These are phyloP conservation scores for Phyto melanocephala DNA, from an alignment of 2,888 invertebrate genomes.

Conservation along the genomic window DNA sequence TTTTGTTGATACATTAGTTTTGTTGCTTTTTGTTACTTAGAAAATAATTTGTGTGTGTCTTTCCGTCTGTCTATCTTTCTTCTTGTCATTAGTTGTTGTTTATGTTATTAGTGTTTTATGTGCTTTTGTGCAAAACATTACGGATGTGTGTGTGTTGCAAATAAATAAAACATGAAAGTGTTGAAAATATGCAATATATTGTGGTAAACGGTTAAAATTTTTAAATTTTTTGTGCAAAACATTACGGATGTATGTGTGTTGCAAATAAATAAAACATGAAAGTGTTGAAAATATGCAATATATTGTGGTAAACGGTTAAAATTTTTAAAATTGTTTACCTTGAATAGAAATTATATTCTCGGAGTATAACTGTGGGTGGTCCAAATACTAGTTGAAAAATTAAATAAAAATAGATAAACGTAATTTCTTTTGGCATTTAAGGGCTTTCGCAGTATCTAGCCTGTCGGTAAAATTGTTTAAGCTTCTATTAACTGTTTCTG, in stretches of 20 bases:
- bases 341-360: too few species aligned
- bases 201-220: too few species aligned
- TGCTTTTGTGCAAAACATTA: neutral
- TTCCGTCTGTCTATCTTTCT: neutral
- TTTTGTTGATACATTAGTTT: conserved; percentile 16
- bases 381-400: too few species aligned
- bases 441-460: too few species aligned
- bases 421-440: too few species aligned
- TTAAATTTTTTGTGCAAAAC: neutral
- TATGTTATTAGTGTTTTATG: neutral
- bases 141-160: neutral
- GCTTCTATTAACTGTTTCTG: too few species aligned
- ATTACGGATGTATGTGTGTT: neutral
- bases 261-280: neutral
- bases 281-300: neutral
- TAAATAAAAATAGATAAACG: too few species aligned
- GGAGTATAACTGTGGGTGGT: too few species aligned
- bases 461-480: too few species aligned
- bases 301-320: too few species aligned
- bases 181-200: neutral
- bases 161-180: neutral
- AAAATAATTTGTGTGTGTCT: neutral
- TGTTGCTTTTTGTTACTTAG: conserved; percentile 5
- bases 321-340: too few species aligned
- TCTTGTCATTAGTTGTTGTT: neutral